Conservation (phyloP, 2,888 invertebrate species). For the Watsonalla binaria region DNA sequence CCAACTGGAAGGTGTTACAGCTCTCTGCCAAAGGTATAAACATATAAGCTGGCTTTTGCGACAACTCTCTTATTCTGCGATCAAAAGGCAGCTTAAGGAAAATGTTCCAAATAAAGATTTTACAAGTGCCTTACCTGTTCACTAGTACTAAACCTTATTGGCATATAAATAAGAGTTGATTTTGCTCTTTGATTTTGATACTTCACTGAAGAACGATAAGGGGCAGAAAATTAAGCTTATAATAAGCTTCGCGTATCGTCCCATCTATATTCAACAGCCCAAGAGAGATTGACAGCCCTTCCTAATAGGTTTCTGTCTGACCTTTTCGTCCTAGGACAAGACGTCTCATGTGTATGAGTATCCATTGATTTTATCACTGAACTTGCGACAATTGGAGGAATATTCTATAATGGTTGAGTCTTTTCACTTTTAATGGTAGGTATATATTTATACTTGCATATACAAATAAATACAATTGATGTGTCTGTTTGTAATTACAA, state of each 20-base stretch:
- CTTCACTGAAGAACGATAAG: background rate
- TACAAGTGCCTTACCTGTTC: background rate
- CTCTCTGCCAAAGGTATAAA: conserved; percentile 26
- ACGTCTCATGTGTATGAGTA: conserved; percentile 3
- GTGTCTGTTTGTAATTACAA: too few relatives aligned
- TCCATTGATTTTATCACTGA: too few relatives aligned
- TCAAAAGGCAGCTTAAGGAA: conserved; percentile 17
- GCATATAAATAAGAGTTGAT: background rate
- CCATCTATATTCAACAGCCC: background rate
- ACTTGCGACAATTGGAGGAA: too few relatives aligned
- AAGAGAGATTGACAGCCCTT: background rate
- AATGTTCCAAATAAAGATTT: conserved; percentile 8
- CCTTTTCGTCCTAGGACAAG: conserved; percentile 5
- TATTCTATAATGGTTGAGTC: too few relatives aligned
- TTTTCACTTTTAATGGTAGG: too few relatives aligned
- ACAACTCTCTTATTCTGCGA: conserved; percentile 18
- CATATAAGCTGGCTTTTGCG: conserved; percentile 18
- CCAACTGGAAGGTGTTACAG: conserved; percentile 43
- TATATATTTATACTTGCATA: too few relatives aligned
- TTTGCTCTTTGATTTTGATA: background rate
- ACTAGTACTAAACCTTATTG: background rate
- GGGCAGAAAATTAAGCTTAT: background rate
- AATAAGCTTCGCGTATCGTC: background rate
- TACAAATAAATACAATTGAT: too few relatives aligned
- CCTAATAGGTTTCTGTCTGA: conserved; percentile 3